Base-by-base conservation (phyloP, 64 coral and sea anemone species). In the Porites australiensis region DNA sequence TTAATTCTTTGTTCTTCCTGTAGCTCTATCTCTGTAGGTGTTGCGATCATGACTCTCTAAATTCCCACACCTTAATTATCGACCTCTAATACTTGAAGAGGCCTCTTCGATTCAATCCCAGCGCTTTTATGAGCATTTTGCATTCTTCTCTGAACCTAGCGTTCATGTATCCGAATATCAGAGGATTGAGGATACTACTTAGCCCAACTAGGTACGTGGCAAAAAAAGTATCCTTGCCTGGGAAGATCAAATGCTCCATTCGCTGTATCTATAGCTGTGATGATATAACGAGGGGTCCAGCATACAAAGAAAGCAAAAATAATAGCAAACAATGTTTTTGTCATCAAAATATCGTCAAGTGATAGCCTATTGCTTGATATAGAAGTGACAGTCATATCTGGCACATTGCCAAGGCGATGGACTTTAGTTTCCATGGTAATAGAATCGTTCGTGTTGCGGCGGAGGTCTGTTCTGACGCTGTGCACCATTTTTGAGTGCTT, bases 91-190 rank as follows among this genome's bases (percentile, higher is more conserved):
- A 37, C 27, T 37, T 37, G 27, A 37, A 37, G 27, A 37, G 27
- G 20, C n/a, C 7, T 68, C 20, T 21, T 3, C n/a, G n/a, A n/a
- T n/a, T n/a, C n/a, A 68, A 68, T 6, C 2, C 4, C 15, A 68
- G 2, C 1, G 52, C 13, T 21, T 3, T 13, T 8, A 60, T n/a
- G 0, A 77, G 51, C 1, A n/a, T 77, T 15, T 51, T 77, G 74
- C 74, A 77, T 50, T 77, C 74, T 4, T 77, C 48, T 27, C 77
- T 58, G 52, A 79, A 79, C 2, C n/a, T 60, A 20, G 77, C 77
- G 14, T 79, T 79, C 51, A 79, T 79, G 51, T 20, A 79, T 60
- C 77, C 77, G 59, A 79, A 79, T 59, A 79, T 79, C 16, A 79
- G 1, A 57, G 77, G 77, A 37, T 79, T 79, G 7, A 54, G 22